Conservation (phyloP, 2,113 vertebrate species). For the Campylorhamphus procurvoides region DNA sequence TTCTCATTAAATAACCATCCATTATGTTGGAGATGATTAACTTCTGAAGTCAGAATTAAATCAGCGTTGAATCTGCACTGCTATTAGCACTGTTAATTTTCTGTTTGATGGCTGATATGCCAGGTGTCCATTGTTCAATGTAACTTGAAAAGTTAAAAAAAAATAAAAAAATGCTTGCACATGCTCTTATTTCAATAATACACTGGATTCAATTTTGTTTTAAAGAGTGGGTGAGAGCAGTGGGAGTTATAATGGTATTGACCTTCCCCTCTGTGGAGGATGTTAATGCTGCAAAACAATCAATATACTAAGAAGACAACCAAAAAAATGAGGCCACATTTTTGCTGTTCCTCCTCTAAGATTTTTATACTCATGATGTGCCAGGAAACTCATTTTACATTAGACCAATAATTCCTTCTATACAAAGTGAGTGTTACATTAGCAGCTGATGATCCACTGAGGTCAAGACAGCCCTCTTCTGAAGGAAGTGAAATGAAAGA, state of each 20-base stretch:
- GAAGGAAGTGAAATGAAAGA: not conserved
- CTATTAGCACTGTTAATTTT: constrained; percentile 31
- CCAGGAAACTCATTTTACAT: constrained; percentile 37
- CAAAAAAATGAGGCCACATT: constrained; percentile 46
- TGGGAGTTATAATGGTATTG: constrained; percentile 39
- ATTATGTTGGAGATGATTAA: constrained; percentile 56
- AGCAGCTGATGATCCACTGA: not conserved
- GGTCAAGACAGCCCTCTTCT: not conserved
- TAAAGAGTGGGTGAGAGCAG: constrained; percentile 32
- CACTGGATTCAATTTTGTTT: constrained; percentile 17
- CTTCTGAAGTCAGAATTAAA: constrained; percentile 59
- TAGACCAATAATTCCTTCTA: not conserved
- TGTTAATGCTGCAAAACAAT: constrained; percentile 59
- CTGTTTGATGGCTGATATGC: constrained; percentile 32
- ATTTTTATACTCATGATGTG: constrained; percentile 22
- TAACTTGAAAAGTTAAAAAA: constrained; percentile 24
- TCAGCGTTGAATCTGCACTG: constrained; percentile 27
- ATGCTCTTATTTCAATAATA: constrained; percentile 39
- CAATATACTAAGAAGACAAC: constrained; percentile 33
- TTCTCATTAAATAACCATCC: constrained; percentile 64
- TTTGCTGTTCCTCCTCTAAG: constrained; percentile 40
- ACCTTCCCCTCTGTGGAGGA: constrained; percentile 55
- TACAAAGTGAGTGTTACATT: not conserved
- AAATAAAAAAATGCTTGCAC: not conserved
- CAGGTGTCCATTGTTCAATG: constrained; percentile 35